A percentile compares a stretch with the other conserved stretches of the same genome.
These are phyloP conservation scores for Irena cyanogastra DNA, from an alignment of 2,113 vertebrate genomes.

Conservation along the genomic window DNA sequence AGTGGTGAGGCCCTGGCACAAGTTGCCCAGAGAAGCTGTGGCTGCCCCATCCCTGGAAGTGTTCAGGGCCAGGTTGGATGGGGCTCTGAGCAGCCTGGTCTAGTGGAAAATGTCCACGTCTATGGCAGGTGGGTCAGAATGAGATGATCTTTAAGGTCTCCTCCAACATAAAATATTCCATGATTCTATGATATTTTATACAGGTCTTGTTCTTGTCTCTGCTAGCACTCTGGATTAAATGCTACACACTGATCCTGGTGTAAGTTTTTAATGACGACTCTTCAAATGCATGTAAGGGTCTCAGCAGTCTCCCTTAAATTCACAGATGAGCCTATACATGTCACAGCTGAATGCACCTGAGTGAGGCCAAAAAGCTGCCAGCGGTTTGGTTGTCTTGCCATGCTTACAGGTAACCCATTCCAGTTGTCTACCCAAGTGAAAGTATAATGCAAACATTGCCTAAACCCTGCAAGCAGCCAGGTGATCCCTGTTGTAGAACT, in stretches of 20 bases:
- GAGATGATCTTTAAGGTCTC: background rate
- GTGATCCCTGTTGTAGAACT: background rate
- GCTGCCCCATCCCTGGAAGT: background rate
- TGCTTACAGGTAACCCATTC: background rate
- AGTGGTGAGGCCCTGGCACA: fast-evolving
- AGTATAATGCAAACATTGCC: background rate
- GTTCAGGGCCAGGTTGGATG: background rate
- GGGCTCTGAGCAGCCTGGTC: background rate
- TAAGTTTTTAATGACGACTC: background rate
- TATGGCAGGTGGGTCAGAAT: background rate
- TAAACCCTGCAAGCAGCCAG: background rate
- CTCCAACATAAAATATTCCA: background rate
- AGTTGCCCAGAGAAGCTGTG: fast-evolving
- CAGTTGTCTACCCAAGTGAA: background rate
- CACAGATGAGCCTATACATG: fast-evolving
- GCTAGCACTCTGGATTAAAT: background rate
- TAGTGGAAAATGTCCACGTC: background rate
- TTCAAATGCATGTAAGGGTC: background rate
- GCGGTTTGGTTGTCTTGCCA: background rate
- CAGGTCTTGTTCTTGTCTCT: background rate
- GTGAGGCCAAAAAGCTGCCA: background rate
- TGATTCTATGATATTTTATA: background rate
- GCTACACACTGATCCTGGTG: background rate
- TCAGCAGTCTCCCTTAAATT: background rate
- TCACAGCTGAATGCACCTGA: background rate